Evolutionary conservation across 2,113 vertebrate genomes (phyloP), one percentile per base, ranked within the genome.

Genomic region (rabbit (Oryctolagus cuniculus)): DNA sequence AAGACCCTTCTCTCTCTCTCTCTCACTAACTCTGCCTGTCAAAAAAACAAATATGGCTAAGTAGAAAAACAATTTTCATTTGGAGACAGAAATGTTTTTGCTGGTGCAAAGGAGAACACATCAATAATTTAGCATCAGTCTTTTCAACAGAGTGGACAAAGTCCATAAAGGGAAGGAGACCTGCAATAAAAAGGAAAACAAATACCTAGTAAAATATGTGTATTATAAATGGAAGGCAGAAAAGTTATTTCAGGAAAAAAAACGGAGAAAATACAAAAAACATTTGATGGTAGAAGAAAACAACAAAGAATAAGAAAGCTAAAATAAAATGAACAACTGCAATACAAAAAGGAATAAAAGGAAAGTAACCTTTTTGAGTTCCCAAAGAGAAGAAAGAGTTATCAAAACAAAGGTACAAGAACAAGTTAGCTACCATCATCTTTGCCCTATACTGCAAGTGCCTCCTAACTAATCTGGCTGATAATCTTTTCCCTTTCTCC

Each of bases 11-110:
- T 44, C 44, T 44, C 44, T 44, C 5, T 44, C 44, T 44, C 1
- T 44, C 44, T 44, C 44, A 44, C 44, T 44, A 44, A 44, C 44
- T 44, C 44, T 44, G 44, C 44, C 44, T 44, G 44, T 44, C 44
- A 44, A 44, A 44, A 44, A 44, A 44, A 44, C 4, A 69, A 69
- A 25, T 81, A 73, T 69, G 38, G 17, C 21, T 70, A 90, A 90
- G 31, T 5, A 25, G 29, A 58, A 93, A 93, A 88, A 93, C 6
- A 93, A 25, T 90, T 66, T 55, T 93, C 88, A 82, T 73, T 63
- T 82, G 44, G 70, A 89, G 31, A 89, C 29, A 91, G 22, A 69
- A 66, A 17, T 6, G 75, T 53, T 82, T 81, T 73, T 95, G 44
- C 22, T 61, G 44, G 31, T 64, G 51, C 22, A 81, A 15, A 51